Conservation (phyloP, 2,888 invertebrate genomes). For the Nomada ferruginata region DNA sequence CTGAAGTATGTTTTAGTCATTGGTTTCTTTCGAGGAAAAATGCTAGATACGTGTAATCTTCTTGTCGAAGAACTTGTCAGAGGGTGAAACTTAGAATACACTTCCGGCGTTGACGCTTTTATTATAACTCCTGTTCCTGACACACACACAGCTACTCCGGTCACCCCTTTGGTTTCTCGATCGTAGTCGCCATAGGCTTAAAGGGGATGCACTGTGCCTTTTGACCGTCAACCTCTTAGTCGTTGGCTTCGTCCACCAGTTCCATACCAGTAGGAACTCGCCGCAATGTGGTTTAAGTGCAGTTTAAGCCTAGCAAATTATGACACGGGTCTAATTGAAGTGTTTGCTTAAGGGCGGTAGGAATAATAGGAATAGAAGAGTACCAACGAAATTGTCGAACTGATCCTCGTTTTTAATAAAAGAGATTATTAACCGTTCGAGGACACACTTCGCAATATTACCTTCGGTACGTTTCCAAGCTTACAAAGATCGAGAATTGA, state of each 20-base stretch:
- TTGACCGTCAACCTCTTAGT: constrained; percentile 64
- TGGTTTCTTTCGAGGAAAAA: neutral
- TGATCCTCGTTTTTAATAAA: too few relatives aligned
- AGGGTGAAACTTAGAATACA: constrained; percentile 24
- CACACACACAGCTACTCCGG: neutral
- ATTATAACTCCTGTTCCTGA: constrained; percentile 19
- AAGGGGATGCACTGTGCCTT: constrained; percentile 67
- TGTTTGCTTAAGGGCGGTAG: neutral
- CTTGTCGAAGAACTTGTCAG: neutral
- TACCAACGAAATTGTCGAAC: neutral
- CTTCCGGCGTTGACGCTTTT: constrained; percentile 54
- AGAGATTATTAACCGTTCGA: too few relatives aligned
- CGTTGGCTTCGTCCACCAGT: constrained; percentile 48
- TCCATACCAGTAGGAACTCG: constrained; percentile 27
- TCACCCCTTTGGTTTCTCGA: neutral
- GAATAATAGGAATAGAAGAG: neutral
- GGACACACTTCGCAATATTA: neutral
- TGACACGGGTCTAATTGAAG: too few relatives aligned
- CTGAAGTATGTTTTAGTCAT: too few relatives aligned
- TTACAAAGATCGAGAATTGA: too few relatives aligned
- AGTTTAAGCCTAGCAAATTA: too few relatives aligned
- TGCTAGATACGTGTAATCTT: neutral
- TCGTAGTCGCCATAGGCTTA: constrained; percentile 45
- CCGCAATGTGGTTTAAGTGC: neutral
- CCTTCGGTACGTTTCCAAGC: neutral